phyloP scores from a whole-genome alignment of 2,797 vertebrate genomes.

The Phylloscopus collybita region DNA sequence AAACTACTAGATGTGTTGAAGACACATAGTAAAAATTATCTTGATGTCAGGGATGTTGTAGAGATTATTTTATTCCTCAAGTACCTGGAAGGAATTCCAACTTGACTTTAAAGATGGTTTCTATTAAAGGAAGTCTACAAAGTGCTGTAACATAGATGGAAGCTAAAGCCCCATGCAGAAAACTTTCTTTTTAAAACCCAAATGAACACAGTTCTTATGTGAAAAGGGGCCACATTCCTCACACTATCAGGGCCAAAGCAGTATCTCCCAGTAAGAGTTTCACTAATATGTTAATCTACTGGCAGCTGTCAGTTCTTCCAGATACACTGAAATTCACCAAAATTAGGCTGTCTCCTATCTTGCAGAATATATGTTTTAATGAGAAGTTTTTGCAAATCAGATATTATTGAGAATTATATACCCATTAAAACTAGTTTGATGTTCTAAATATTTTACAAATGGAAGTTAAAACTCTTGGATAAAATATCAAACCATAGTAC shows the following conservation, averaged over 20 bases:
- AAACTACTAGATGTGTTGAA: neutral
- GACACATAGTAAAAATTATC: neutral
- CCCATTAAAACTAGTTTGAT: neutral
- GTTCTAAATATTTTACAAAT: neutral
- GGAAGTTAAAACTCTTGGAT: neutral
- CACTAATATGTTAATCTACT: constrained; percentile 84
- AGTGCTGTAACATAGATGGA: neutral
- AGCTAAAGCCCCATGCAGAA: neutral
- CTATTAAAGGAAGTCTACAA: neutral
- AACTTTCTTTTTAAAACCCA: neutral
- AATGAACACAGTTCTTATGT: neutral
- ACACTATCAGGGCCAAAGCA: constrained; percentile 57
- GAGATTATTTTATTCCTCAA: neutral
- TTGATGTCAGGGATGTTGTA: constrained; percentile 1
- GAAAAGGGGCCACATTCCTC: neutral
- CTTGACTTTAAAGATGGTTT: constrained; percentile 28
- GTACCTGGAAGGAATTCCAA: constrained; percentile 21
- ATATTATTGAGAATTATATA: neutral
- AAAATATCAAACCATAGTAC: neutral
- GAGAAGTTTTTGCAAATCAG: constrained; percentile 2
- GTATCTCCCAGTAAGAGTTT: constrained; percentile 79
- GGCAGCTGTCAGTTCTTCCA: constrained; percentile 78
- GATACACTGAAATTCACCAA: neutral
- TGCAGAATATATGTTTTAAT: neutral
- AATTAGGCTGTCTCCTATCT: neutral